Evolutionary conservation across 2,113 vertebrate species (phyloP), one percentile per base, ranked within the genome.

Genomic region (Aegithalos caudatus): DNA sequence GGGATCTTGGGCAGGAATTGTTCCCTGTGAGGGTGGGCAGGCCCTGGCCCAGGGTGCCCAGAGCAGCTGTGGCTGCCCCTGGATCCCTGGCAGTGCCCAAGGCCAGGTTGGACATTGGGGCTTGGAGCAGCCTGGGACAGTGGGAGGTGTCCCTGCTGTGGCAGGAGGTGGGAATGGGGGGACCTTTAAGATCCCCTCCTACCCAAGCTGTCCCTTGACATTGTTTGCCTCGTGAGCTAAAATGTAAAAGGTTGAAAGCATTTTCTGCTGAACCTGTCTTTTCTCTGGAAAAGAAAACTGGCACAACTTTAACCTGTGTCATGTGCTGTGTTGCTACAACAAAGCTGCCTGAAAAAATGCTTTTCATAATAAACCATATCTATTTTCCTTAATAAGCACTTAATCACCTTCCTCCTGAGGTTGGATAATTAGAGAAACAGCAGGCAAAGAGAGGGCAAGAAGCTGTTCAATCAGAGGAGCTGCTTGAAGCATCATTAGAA

Each of bases 331-430:
- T 84, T 93, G 60, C 73, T 66, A 67, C 71, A 92, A 79, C 47
- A 56, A 60, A 50, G 14, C 79, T 82, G 66, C 62, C 82, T 72
- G 66, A 28, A 70, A 53, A 86, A 88, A 64, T 44, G 57, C 29
- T 80, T 90, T 86, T 88, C 76, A 69, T 81, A 88, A 64, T 44
- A 88, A 90, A 92, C 28, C n/a, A 53, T 53, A 57, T 51, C 14
- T 71, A 12, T 81, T 71, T 95, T 71, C 65, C 60, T 45, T 64
- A 88, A 82, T 88, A 79, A 83, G 62, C 33, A 12, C 25, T 82
- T 72, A 42, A 51, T 74, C 45, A 66, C 76, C 78, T 81, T 73
- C 74, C 42, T 82, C 48, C 53, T 50, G 35, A 88, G 45, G 44
- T 1, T 47, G 50, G n/a, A 47, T 56, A 66, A 40, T 82, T 73